phyloP scores from a whole-genome alignment of 2,797 vertebrate genomes.

The Danio kyathit region DNA sequence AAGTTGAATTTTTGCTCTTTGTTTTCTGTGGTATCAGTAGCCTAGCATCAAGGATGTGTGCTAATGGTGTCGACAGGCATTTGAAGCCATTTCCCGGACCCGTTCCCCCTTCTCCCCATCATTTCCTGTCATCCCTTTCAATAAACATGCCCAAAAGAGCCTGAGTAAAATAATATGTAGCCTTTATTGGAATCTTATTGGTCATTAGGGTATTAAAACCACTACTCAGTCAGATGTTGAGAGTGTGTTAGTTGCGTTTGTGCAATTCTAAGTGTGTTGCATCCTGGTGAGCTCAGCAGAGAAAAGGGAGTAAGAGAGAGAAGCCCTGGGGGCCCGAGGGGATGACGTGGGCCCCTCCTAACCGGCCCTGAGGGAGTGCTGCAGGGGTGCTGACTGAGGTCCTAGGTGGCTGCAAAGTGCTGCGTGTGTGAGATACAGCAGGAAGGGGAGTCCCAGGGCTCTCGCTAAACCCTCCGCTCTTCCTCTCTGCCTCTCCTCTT shows the following conservation, averaged over 20 bases:
- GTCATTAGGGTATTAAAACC: background rate
- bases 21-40: background rate
- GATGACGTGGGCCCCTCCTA: slow-evolving; percentile 62
- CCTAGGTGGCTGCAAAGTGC: slow-evolving; percentile 83
- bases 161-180: slow-evolving; percentile 21
- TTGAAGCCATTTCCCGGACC: background rate
- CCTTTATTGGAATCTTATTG: slow-evolving; percentile 10
- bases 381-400: slow-evolving; percentile 82
- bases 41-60: background rate
- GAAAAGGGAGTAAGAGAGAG: slow-evolving; percentile 72
- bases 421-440: slow-evolving; percentile 83
- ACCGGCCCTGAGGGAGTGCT: slow-evolving; percentile 73
- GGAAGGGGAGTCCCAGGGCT: slow-evolving; percentile 77
- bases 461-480: slow-evolving; percentile 52
- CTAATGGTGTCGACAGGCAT: background rate
- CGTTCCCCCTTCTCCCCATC: background rate
- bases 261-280: slow-evolving; percentile 30
- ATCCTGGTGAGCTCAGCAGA: slow-evolving; percentile 58
- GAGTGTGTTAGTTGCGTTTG: slow-evolving; percentile 23
- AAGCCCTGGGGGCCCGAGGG: slow-evolving; percentile 65
- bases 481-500: slow-evolving; percentile 26
- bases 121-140: slow-evolving; percentile 18
- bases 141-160: background rate
- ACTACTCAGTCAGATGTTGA: slow-evolving; percentile 17
- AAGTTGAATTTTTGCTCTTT: background rate